Conservation (phyloP, 1,140 invertebrate species). For the Heliothis subflexa region DNA sequence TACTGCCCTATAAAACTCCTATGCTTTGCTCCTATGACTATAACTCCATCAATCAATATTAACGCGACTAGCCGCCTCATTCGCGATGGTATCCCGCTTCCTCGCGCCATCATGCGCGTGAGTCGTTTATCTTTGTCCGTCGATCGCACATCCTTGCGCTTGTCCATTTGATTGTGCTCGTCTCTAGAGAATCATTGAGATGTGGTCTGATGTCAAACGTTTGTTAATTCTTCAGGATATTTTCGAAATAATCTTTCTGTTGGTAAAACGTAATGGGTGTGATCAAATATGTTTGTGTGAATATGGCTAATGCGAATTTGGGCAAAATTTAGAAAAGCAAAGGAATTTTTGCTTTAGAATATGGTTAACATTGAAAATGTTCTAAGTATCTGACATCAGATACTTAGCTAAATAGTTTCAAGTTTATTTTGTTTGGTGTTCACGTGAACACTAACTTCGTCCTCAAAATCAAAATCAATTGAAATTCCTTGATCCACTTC, state of each 20-base stretch:
- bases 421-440: background rate
- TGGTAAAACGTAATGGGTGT: too few relatives aligned
- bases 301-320: background rate
- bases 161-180: conserved; percentile 15
- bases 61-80: background rate
- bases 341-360: too few relatives aligned
- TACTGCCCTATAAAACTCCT: background rate
- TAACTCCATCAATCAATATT: conserved; percentile 18
- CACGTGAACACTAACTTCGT: too few relatives aligned
- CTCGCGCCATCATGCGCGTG: conserved; percentile 1
- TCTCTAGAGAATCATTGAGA: background rate
- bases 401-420: too few relatives aligned
- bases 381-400: too few relatives aligned
- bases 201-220: background rate
- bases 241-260: too few relatives aligned
- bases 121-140: conserved; percentile 31
- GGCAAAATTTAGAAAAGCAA: too few relatives aligned
- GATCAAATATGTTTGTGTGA: too few relatives aligned
- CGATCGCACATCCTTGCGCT: conserved; percentile 24
- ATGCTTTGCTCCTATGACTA: background rate
- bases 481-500: conserved; percentile 15
- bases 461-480: background rate
- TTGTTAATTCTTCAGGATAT: background rate
- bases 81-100: conserved; percentile 5
- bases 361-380: too few relatives aligned